Evolutionary conservation across 23 tunicate species (phyloP).

Genomic region (Phallusia fumigata): DNA sequence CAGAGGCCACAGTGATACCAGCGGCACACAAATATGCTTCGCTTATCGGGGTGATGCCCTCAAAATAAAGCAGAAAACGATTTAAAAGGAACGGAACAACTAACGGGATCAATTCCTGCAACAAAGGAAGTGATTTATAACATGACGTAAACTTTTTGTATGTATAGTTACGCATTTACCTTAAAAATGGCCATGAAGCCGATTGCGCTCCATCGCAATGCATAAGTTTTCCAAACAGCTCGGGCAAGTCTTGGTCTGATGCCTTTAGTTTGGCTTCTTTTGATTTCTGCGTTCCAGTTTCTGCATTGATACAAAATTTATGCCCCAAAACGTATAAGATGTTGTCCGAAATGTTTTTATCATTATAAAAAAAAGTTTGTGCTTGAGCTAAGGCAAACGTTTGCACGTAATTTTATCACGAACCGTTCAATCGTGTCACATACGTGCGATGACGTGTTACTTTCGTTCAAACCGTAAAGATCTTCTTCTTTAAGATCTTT

Average conservation of each 20-base stretch:
- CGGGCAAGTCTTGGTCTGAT: conserved; percentile 22
- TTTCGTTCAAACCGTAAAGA: conserved; percentile 31
- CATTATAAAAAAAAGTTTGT: not conserved
- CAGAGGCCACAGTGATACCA: conserved; percentile 18
- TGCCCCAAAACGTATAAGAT: not conserved
- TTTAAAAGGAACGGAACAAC: conserved; percentile 40
- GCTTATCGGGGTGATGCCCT: not conserved
- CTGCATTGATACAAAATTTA: not conserved
- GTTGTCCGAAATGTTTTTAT: not conserved
- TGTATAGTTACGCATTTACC: not conserved
- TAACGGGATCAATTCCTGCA: conserved; percentile 24
- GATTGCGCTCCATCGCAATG: not conserved
- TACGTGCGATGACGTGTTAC: conserved; percentile 33
- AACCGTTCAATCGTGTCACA: conserved; percentile 43
- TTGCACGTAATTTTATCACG: not conserved
- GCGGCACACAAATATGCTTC: conserved; percentile 55
- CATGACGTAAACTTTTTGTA: not conserved
- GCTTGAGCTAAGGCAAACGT: too few relatives aligned
- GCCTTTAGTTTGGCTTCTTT: not conserved
- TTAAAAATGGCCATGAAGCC: conserved; percentile 15
- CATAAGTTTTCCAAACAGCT: conserved; percentile 19
- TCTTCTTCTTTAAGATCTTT: conserved; percentile 38
- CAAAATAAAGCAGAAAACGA: conserved; percentile 38
- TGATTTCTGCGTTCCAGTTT: conserved; percentile 19
- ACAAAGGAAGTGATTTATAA: not conserved